These are phyloP conservation scores for Muraenolepis orangiensis DNA, from an alignment of 2,797 vertebrate species.

Conservation along the genomic window DNA sequence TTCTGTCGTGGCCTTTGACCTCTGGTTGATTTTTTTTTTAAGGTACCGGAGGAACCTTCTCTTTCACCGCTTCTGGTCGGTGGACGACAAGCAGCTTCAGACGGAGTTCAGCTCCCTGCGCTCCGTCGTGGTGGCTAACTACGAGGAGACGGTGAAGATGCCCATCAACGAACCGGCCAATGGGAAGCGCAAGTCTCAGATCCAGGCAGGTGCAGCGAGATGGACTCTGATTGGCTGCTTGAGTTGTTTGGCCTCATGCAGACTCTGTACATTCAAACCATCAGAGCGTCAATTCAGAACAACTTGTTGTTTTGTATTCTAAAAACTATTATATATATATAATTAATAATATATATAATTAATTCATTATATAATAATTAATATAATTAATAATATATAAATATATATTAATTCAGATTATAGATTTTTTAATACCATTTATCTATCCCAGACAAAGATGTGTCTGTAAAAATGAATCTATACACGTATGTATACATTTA, in stretches of 20 bases:
- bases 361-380: too few relatives aligned
- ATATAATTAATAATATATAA: too few relatives aligned
- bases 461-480: neutral
- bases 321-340: too few relatives aligned
- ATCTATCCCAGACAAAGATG: neutral
- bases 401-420: neutral
- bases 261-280: neutral
- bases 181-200: conserved; percentile 93
- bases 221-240: neutral
- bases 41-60: conserved; percentile 93
- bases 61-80: conserved; percentile 98
- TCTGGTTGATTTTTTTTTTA: conserved; percentile 15
- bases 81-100: conserved; percentile 95
- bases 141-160: conserved; percentile 96
- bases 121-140: conserved; percentile 93
- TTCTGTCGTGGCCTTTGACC: neutral
- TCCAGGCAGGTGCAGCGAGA: conserved; percentile 76
- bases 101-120: conserved; percentile 91
- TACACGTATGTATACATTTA: neutral
- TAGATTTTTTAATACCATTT: neutral
- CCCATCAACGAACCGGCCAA: conserved; percentile 93
- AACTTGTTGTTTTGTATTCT: neutral
- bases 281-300: neutral
- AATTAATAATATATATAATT: too few relatives aligned
- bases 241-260: neutral